Conservation (phyloP, 2,797 vertebrate genomes). For the Champsocephalus gunnari region DNA sequence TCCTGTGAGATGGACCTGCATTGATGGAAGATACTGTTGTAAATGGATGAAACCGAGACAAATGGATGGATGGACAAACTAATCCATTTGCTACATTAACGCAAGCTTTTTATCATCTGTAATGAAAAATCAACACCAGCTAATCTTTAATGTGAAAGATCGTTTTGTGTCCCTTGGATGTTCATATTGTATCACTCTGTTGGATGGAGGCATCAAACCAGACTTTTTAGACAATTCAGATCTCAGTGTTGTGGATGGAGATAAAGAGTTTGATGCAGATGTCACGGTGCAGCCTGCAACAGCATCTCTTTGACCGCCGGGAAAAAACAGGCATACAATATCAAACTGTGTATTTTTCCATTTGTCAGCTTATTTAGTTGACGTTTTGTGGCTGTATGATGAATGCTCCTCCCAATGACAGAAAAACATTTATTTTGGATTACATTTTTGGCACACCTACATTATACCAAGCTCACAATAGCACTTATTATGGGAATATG, state of each 20-base stretch:
- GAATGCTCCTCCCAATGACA: slow-evolving; percentile 12
- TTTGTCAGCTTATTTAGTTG: slow-evolving; percentile 35
- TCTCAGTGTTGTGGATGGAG: background rate
- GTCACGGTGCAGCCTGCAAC: background rate
- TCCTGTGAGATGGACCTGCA: slow-evolving; percentile 63
- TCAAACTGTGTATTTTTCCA: slow-evolving; percentile 14
- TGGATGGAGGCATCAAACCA: slow-evolving; percentile 22
- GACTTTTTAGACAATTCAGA: slow-evolving; percentile 11
- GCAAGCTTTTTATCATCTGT: slow-evolving; percentile 69
- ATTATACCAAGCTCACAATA: background rate
- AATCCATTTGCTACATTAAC: slow-evolving; percentile 67
- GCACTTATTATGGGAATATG: slow-evolving; percentile 25
- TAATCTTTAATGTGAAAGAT: slow-evolving; percentile 57
- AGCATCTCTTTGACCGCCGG: slow-evolving; percentile 21
- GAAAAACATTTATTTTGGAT: slow-evolving; percentile 25
- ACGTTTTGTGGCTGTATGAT: slow-evolving; percentile 8
- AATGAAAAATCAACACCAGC: slow-evolving; percentile 77
- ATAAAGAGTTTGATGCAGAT: slow-evolving; percentile 16
- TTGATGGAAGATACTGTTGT: slow-evolving; percentile 68
- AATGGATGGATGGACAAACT: slow-evolving; percentile 68
- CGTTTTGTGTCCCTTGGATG: slow-evolving; percentile 37
- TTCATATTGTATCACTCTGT: slow-evolving; percentile 28
- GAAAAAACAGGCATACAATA: slow-evolving; percentile 30
- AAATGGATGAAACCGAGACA: slow-evolving; percentile 75
- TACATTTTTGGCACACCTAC: slow-evolving; percentile 11